Evolutionary conservation across 92 coral and sea anemone species (phyloP), one percentile per base, ranked within the genome.

Genomic region (Epizoanthus ramosus): DNA sequence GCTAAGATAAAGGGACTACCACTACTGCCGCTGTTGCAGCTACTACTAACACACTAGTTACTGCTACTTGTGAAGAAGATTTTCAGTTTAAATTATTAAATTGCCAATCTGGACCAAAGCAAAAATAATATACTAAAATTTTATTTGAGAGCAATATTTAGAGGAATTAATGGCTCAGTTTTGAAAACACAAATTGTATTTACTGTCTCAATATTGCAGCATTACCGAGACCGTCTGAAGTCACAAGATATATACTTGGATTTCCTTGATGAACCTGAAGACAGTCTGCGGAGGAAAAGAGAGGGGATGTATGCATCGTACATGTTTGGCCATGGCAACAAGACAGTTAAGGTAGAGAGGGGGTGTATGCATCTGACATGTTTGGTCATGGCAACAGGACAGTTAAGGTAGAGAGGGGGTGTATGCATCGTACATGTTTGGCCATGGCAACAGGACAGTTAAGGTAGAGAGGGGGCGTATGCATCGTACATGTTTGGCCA

Each of bases 181-280:
- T 9, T 45, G 1, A 0, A 47, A 0, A 47, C 54, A 8, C 15
- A 1, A 15, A 12, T 47, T 10, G 54, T 47, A 47, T 47, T 47
- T 47, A 47, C 54, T 7, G 2, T 47, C 0, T 47, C 15, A 8
- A 43, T 37, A 70, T 57, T 79, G 41, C 82, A 95, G 98, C 89
- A 93, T 80, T 93, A 93, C 81, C 79, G n/a, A 47, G 89, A 86
- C 72, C 94, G 98, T 18, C 95, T 95, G 19, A 97, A 89, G 88
- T 68, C 98, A 57, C 98, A 95, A 74, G 98, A 95, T 3, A 86
- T 95, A 57, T 95, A 87, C 74, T 84, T 95, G 64, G 98, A 95
- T 85, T 95, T 95, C 66, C 90, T 95, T 25, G 93, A 95, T 74
- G 98, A 95, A 57, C 98, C 98, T 59, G 52, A 84, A 4, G 90